phyloP scores from a whole-genome alignment of 1,140 invertebrate species.

The Anastrepha ludens region DNA sequence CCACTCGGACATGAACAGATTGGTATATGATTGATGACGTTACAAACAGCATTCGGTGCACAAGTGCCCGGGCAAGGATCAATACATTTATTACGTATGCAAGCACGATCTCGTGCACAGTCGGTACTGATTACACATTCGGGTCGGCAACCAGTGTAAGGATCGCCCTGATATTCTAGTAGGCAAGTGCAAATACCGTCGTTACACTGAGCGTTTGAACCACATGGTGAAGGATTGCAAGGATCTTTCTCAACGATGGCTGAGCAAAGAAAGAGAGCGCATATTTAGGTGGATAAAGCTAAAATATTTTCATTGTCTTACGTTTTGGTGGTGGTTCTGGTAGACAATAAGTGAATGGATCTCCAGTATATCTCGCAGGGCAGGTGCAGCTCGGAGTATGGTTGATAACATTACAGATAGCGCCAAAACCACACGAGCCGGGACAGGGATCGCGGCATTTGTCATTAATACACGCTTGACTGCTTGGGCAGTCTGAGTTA shows the following conservation, averaged over 20 bases:
- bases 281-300: slow-evolving; percentile 61
- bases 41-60: slow-evolving; percentile 85
- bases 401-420: slow-evolving; percentile 81
- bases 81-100: slow-evolving; percentile 86
- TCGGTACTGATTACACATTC: slow-evolving; percentile 90
- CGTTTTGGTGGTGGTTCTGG: slow-evolving; percentile 75
- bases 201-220: slow-evolving; percentile 81
- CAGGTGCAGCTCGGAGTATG: slow-evolving; percentile 83
- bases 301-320: slow-evolving; percentile 58
- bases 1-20: slow-evolving; percentile 84
- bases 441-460: slow-evolving; percentile 84
- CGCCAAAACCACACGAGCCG: slow-evolving; percentile 81
- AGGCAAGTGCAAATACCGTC: slow-evolving; percentile 86
- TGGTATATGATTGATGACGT: slow-evolving; percentile 84
- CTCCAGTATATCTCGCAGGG: slow-evolving; percentile 80
- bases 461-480: slow-evolving; percentile 81
- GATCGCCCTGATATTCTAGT: slow-evolving; percentile 87
- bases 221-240: slow-evolving; percentile 83
- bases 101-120: slow-evolving; percentile 83
- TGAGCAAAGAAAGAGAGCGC: slow-evolving; percentile 75
- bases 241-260: slow-evolving; percentile 75
- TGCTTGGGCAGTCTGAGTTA: slow-evolving; percentile 82
- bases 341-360: slow-evolving; percentile 80
- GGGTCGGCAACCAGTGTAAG: slow-evolving; percentile 87
- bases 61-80: slow-evolving; percentile 87